Conservation (phyloP, 1,140 invertebrate species). For the Phocides pigmalion region DNA sequence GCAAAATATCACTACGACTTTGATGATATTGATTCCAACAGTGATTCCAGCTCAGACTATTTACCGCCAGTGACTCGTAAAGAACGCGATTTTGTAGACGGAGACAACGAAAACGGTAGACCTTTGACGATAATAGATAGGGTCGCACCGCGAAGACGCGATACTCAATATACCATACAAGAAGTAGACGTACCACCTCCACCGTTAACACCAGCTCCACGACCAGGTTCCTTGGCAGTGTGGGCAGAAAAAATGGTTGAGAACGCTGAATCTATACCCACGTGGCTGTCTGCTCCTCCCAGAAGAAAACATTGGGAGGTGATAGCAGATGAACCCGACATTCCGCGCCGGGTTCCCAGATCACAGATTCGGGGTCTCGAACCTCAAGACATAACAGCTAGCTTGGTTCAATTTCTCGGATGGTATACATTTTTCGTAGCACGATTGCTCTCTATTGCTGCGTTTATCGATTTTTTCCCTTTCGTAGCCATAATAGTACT, state of each 20-base stretch:
- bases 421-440: slow-evolving; percentile 89
- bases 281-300: slow-evolving; percentile 71
- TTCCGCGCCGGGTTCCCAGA: slow-evolving; percentile 60
- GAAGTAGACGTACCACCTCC: slow-evolving; percentile 65
- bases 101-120: slow-evolving; percentile 64
- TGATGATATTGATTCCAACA: slow-evolving; percentile 51
- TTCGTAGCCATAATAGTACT: slow-evolving; percentile 84
- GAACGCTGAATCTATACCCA: slow-evolving; percentile 69
- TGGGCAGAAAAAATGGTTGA: slow-evolving; percentile 77
- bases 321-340: slow-evolving; percentile 66
- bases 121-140: slow-evolving; percentile 72
- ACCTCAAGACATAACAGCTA: slow-evolving; percentile 88
- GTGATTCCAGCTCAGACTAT: slow-evolving; percentile 62
- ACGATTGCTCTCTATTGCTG: slow-evolving; percentile 87
- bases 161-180: slow-evolving; percentile 64
- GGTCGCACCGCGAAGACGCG: slow-evolving; percentile 66
- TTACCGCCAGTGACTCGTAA: slow-evolving; percentile 42
- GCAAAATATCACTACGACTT: slow-evolving; percentile 45
- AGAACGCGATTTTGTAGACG: slow-evolving; percentile 40
- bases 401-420: slow-evolving; percentile 87
- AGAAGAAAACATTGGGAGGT: slow-evolving; percentile 66
- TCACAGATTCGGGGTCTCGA: slow-evolving; percentile 84
- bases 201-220: slow-evolving; percentile 59
- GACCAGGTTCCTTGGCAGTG: slow-evolving; percentile 63
- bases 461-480: slow-evolving; percentile 88